These are phyloP conservation scores for Metopolophium dirhodum DNA, from an alignment of 1,140 invertebrate genomes.

Conservation along the genomic window DNA sequence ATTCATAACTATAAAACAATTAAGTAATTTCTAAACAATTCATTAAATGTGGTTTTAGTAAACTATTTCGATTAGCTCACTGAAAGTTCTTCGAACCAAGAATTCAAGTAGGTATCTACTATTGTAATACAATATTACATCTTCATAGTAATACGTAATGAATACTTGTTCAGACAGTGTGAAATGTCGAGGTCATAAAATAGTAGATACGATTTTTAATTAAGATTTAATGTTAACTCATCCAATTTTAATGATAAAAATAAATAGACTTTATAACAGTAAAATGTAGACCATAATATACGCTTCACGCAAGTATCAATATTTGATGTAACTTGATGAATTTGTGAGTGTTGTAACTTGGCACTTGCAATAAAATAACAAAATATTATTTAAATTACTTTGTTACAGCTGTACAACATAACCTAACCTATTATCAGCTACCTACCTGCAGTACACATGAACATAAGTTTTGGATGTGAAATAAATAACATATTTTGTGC, in stretches of 20 bases:
- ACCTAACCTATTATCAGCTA: background rate
- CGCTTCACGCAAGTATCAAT: background rate
- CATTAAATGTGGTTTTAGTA: background rate
- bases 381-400: background rate
- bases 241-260: constrained; percentile 22
- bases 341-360: background rate
- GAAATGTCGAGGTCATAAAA: constrained; percentile 22
- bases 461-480: background rate
- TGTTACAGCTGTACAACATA: too few species aligned
- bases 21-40: background rate
- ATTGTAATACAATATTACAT: background rate
- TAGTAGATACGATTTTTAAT: background rate
- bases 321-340: background rate
- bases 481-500: background rate
- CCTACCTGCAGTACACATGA: too few species aligned
- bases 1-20: background rate
- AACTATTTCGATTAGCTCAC: background rate
- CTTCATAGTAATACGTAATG: background rate
- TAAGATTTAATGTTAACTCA: background rate
- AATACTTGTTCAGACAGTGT: constrained; percentile 24
- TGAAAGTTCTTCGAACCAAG: background rate
- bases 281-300: background rate
- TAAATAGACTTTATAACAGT: constrained; percentile 1
- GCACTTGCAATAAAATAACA: background rate
- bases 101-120: background rate